Base-by-base conservation (phyloP, 2,888 invertebrate species). In the Ophion obscuratus region DNA sequence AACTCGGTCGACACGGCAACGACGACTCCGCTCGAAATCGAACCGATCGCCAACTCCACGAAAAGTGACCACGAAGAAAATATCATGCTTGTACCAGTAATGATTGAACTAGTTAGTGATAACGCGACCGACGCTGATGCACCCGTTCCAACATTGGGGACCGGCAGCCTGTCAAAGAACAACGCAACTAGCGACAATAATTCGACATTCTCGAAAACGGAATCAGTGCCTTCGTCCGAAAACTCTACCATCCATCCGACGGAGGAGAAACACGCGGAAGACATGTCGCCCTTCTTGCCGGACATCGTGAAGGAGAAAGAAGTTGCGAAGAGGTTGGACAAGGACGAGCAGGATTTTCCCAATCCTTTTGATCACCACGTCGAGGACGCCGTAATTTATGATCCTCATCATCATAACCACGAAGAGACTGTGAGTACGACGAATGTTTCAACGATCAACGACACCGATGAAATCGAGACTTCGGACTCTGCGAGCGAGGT, bases 251-350 rank as follows among this genome's bases (percentile, higher is more conserved):
- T 53, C n/a, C 61, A 91, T 10, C 6, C 75, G 1, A 40, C 14
- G 2, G 90, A 92, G 0, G 91, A 91, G 20, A 91, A 90, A 64
- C 90, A 90, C 36, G 94, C 94, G 90, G 95, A 95, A 67, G 95
- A 96, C 89, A 96, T 96, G 96, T 96, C 96, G 85, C 96, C 96
- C 6, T 96, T 96, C 90, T 93, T 96, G 89, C 96, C 96, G 9
- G 96, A 96, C 90, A 94, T 95, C 24, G 96, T 96, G 92, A 96
- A 95, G 87, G 92, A 92, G 40, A 92, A 91, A 40, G 89, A 91
- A 70, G 88, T 86, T 73, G 89, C 92, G 11, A 92, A 92, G 57
- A 94, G 95, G 79, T 90, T 95, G 73, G 95, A 95, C 89, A 94
- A 95, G 86, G 95, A 95, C 88, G 95, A 95, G 90, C 94, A 94